Percentiles rank a stretch among this genome's conserved stretches.
phyloP scores from a whole-genome alignment of 2,113 vertebrate genomes.

The Herpetotheres cachinnans region DNA sequence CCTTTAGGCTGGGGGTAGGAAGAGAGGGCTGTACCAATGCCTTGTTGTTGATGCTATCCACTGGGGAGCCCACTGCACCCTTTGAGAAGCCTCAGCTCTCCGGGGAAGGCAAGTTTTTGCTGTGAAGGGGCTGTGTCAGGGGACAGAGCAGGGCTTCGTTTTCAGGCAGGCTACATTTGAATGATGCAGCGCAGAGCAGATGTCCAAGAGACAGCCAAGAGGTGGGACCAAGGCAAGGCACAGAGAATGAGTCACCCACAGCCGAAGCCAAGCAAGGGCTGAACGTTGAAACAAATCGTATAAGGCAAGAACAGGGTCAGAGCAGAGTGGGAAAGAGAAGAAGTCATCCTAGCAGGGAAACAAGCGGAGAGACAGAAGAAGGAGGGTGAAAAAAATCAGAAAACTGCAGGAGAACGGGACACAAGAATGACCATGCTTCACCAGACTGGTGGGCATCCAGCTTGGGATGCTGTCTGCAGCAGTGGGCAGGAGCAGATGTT shows the following conservation, averaged over 20 bases:
- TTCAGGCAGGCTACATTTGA: background rate
- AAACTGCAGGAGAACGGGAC: background rate
- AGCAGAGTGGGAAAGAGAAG: background rate
- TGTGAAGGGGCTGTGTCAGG: background rate
- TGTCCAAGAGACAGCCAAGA: conserved; percentile 31
- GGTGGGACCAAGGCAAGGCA: background rate
- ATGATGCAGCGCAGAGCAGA: background rate
- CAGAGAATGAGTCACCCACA: conserved; percentile 20
- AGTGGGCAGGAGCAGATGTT: background rate
- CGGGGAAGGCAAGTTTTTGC: background rate
- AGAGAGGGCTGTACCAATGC: background rate
- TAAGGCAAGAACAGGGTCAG: background rate
- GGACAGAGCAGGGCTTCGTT: background rate
- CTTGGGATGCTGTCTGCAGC: background rate
- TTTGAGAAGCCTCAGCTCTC: background rate
- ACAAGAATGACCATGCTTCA: background rate
- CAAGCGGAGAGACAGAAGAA: background rate
- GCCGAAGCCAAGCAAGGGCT: conserved; percentile 11
- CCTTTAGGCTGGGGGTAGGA: background rate
- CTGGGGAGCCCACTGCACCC: background rate
- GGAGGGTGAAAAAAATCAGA: background rate
- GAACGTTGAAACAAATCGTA: background rate
- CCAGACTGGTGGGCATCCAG: background rate
- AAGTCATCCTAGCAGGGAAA: background rate
- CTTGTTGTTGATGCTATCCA: background rate